These are phyloP conservation scores for Pelosia muscerda DNA, from an alignment of 2,888 invertebrate species.

Conservation along the genomic window DNA sequence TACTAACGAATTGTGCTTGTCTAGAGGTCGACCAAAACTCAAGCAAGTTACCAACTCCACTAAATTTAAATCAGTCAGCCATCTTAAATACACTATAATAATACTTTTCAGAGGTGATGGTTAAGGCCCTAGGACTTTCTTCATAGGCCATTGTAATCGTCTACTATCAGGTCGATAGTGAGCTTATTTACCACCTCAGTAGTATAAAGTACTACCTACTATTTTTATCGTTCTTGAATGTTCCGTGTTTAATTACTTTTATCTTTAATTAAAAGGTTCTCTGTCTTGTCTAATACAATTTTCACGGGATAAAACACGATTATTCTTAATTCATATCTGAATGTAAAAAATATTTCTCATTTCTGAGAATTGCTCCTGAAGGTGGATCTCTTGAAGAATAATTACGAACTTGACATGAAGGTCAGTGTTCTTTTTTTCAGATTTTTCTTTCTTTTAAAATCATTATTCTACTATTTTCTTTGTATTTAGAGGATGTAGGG, in stretches of 20 bases:
- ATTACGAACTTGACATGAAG: conserved; percentile 32
- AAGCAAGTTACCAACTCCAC: too few relatives aligned
- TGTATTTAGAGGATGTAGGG: too few relatives aligned
- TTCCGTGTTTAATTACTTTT: conserved; percentile 1
- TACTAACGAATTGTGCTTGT: too few relatives aligned
- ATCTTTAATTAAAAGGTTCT: conserved; percentile 1
- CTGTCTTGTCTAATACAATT: not conserved
- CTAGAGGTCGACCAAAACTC: too few relatives aligned
- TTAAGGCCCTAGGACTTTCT: too few relatives aligned
- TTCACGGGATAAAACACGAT: not conserved
- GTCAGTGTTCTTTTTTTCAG: conserved; percentile 22
- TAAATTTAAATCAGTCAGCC: too few relatives aligned
- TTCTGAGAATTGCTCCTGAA: conserved; percentile 25
- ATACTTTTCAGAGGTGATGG: too few relatives aligned
- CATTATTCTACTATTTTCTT: too few relatives aligned
- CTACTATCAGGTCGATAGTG: not conserved
- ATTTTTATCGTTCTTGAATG: not conserved
- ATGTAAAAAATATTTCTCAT: conserved; percentile 8
- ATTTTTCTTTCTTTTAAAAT: not conserved
- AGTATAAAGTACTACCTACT: not conserved
- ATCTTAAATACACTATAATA: too few relatives aligned
- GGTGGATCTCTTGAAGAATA: conserved; percentile 26
- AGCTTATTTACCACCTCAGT: not conserved
- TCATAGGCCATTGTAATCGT: too few relatives aligned
- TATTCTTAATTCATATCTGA: conserved; percentile 3